phyloP scores from a whole-genome alignment of 2,797 vertebrate genomes.

The Crypturellus tataupa region DNA sequence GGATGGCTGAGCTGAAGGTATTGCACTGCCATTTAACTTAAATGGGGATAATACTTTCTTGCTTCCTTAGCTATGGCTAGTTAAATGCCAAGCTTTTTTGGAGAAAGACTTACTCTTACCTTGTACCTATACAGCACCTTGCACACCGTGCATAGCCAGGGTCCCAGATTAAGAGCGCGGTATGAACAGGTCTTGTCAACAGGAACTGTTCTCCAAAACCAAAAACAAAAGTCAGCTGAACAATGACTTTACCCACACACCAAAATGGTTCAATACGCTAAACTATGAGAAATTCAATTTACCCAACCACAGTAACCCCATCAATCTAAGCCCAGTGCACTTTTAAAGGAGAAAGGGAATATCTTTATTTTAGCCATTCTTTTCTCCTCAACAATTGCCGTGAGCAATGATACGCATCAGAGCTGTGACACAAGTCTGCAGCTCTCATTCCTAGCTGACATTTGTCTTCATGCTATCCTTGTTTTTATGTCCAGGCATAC shows the following conservation, averaged over 20 bases:
- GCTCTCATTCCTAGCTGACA: background rate
- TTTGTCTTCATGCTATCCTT: background rate
- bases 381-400: background rate
- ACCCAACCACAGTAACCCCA: background rate
- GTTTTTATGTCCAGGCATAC: background rate
- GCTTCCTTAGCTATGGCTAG: background rate
- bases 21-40: background rate
- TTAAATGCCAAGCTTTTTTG: background rate
- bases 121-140: background rate
- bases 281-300: background rate
- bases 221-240: background rate
- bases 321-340: background rate
- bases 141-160: background rate
- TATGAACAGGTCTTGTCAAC: background rate
- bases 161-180: accelerated
- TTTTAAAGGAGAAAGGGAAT: background rate
- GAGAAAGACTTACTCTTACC: background rate
- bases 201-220: background rate
- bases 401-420: background rate
- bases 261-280: background rate
- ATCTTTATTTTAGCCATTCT: background rate
- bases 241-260: background rate
- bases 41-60: background rate
- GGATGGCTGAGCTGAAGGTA: background rate
- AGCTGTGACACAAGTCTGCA: background rate